A percentile compares a stretch with the other conserved stretches of the same genome.
phyloP scores from a whole-genome alignment of 2,113 vertebrate species.

The Rhodinocichla rosea region DNA sequence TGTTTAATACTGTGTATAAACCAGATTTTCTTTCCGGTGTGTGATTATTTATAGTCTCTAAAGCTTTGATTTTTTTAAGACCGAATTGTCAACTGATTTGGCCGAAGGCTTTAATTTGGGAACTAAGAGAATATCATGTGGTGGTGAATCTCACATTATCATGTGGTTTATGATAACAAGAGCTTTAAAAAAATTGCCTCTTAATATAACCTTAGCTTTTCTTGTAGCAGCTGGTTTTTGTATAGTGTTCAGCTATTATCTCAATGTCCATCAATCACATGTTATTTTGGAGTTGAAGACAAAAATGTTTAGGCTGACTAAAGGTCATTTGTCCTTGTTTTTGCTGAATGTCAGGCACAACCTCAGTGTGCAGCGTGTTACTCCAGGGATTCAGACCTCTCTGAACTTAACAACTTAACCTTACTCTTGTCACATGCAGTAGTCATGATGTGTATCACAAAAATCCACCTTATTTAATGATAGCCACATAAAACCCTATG shows the following conservation, averaged over 20 bases:
- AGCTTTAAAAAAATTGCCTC: background rate
- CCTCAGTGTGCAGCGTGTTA: background rate
- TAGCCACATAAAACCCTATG: background rate
- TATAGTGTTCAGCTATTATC: background rate
- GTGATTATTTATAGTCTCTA: background rate
- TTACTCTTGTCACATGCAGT: background rate
- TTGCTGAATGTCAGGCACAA: background rate
- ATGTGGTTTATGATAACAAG: background rate
- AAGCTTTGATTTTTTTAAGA: background rate
- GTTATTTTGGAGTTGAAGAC: background rate
- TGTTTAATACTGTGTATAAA: background rate
- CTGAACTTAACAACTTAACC: background rate
- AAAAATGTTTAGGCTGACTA: background rate
- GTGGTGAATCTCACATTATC: background rate
- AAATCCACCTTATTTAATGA: background rate
- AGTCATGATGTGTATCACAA: background rate
- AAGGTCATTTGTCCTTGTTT: background rate
- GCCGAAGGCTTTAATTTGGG: background rate
- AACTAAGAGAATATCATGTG: background rate
- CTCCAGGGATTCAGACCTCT: background rate
- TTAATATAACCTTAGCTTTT: background rate
- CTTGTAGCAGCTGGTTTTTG: background rate
- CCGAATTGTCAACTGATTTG: background rate
- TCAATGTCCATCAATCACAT: background rate
- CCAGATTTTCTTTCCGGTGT: background rate